Conservation (phyloP, 92 coral and sea anemone genomes). For the Parazoanthus darwini region DNA sequence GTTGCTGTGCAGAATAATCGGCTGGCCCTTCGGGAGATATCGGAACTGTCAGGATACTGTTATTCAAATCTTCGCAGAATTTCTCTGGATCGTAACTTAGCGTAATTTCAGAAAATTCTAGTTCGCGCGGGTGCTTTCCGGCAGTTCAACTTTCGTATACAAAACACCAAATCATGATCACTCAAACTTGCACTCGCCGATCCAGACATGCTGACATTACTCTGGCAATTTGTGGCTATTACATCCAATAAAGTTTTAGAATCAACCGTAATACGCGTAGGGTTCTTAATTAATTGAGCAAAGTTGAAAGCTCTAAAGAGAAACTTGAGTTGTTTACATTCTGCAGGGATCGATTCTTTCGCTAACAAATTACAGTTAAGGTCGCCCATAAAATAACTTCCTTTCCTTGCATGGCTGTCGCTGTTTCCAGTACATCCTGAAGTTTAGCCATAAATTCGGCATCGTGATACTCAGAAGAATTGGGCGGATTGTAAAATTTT, state of each 20-base stretch:
- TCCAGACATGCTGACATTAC: not conserved
- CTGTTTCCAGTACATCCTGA: conserved; percentile 23
- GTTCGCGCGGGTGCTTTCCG: conserved; percentile 25
- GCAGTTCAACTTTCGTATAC: conserved; percentile 13
- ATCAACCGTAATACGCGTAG: conserved; percentile 37
- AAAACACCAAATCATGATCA: not conserved
- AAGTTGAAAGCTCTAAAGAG: conserved; percentile 27
- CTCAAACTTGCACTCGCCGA: conserved; percentile 11
- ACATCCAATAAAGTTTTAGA: conserved; percentile 44
- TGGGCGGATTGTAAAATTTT: conserved; percentile 8
- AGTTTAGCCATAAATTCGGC: not conserved
- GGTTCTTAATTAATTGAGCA: conserved; percentile 30
- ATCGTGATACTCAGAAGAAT: conserved; percentile 10
- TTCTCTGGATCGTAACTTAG: conserved; percentile 25
- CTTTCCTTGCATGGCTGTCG: not conserved
- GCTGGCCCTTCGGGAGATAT: conserved; percentile 15
- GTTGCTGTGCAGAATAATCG: conserved; percentile 3
- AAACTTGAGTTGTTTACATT: conserved; percentile 39
- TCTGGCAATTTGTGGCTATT: conserved; percentile 24
- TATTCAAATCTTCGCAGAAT: conserved; percentile 43
- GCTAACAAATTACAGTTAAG: conserved; percentile 34
- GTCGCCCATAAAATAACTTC: conserved; percentile 29
- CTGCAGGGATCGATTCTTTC: conserved; percentile 10
- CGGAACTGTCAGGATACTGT: conserved; percentile 8
- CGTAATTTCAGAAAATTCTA: conserved; percentile 35